Percentiles rank a stretch among this genome's conserved stretches.
These are phyloP conservation scores for Xylophagus ater DNA, from an alignment of 2,888 invertebrate genomes.

Conservation along the genomic window DNA sequence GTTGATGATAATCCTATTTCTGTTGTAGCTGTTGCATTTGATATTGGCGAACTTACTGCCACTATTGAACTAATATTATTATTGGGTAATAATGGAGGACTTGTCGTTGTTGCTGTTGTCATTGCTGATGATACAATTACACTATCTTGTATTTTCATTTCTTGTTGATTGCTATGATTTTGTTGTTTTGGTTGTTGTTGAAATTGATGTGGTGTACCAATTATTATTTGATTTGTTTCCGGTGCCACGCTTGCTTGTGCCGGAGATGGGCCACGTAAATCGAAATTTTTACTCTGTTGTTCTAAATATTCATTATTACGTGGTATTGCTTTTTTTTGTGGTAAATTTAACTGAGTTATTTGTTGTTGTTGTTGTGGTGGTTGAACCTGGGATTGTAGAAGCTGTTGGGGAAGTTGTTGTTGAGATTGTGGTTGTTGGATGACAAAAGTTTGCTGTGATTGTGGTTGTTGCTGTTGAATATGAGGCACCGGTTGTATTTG, in stretches of 20 bases:
- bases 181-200: slow-evolving; percentile 11
- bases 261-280: slow-evolving; percentile 42
- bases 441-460: background rate
- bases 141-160: slow-evolving; percentile 7
- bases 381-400: slow-evolving; percentile 1
- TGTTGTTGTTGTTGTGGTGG: slow-evolving; percentile 8
- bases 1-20: slow-evolving; percentile 20
- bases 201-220: slow-evolving; percentile 12
- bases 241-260: slow-evolving; percentile 53
- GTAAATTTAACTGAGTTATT: slow-evolving; percentile 14
- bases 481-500: background rate
- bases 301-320: slow-evolving; percentile 24
- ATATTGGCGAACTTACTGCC: slow-evolving; percentile 17
- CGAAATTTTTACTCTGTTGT: slow-evolving; percentile 24
- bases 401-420: background rate
- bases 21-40: slow-evolving; percentile 14
- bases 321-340: slow-evolving; percentile 25
- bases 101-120: background rate
- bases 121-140: background rate
- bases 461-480: background rate
- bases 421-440: too few species aligned
- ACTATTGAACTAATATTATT: slow-evolving; percentile 1
- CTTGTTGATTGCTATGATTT: slow-evolving; percentile 5
- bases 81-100: background rate
- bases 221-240: slow-evolving; percentile 23